Percentiles rank a stretch among this genome's conserved stretches.
phyloP scores from a whole-genome alignment of 1,140 invertebrate species.

The Anoplolepis gracilipes region DNA sequence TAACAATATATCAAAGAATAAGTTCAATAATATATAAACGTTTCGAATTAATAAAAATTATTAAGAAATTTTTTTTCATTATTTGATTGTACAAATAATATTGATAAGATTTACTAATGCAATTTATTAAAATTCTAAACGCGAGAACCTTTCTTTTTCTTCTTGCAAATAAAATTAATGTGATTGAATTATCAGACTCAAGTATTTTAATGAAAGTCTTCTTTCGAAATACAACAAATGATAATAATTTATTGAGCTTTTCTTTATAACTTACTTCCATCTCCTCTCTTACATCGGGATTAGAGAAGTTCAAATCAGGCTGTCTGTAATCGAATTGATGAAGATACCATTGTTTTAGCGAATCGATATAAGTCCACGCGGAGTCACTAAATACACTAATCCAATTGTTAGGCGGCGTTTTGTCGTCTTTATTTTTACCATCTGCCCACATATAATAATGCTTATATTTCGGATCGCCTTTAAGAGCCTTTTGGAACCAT shows the following conservation, averaged over 20 bases:
- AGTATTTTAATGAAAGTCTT: not conserved
- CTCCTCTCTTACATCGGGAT: slow-evolving; percentile 86
- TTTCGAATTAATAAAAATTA: not conserved
- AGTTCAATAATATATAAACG: not conserved
- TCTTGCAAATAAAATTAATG: not conserved
- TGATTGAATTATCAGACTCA: not conserved
- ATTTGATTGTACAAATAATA: slow-evolving; percentile 1
- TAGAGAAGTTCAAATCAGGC: slow-evolving; percentile 89
- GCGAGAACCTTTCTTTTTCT: not conserved
- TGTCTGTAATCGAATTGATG: slow-evolving; percentile 87
- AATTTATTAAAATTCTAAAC: slow-evolving; percentile 1
- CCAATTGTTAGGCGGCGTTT: slow-evolving; percentile 88
- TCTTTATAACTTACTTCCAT: slow-evolving; percentile 82
- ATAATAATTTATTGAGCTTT: not conserved
- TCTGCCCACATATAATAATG: slow-evolving; percentile 92
- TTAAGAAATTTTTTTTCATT: no score
- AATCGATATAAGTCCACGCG: slow-evolving; percentile 86
- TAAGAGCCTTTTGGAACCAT: slow-evolving; percentile 90
- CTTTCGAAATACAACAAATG: not conserved
- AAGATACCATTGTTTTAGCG: slow-evolving; percentile 85
- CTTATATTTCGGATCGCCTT: slow-evolving; percentile 86
- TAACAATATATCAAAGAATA: not conserved
- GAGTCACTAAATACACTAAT: slow-evolving; percentile 84
- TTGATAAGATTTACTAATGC: not conserved
- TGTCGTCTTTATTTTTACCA: slow-evolving; percentile 72